Evolutionary conservation across 2,888 invertebrate species (phyloP), one percentile per base, ranked within the genome.

Genomic region (Chrysodeixis includens): DNA sequence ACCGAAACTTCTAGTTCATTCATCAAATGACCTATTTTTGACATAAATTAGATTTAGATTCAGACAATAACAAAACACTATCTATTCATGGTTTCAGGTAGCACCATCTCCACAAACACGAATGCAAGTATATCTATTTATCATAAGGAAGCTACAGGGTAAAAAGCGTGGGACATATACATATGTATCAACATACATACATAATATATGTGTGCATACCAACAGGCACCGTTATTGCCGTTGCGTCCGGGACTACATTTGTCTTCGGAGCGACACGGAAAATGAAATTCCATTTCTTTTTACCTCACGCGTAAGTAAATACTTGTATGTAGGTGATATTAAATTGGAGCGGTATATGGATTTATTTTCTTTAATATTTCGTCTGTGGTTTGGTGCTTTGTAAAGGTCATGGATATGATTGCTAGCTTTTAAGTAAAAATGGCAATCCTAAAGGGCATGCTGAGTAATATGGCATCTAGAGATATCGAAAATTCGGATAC

Each of bases 281-380:
- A 66, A 75, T 75, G 61, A 75, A 69, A 75, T 75, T 75, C 69
- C 46, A 30, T 66, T 58, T 66, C 55, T 53, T 75, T 61, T 55
- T 66, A 69, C 66, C 56, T 69, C 40, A 20, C 9, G 16, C 20
- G 46, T 66, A 59, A 63, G 56, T 61, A 62, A 62, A 72, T 69
- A 64, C 54, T 60, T 52, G 51, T 62, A 54, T 60, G 46, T 63
- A 30, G 40, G 40, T 60, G 18, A 62, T 61, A 60, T 58, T 60
- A 71, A 10, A 53, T 18, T 32, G 14, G 26, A 54, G 32, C 20
- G 26, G 52, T 14, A 26, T 10, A 8, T 35, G 22, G n/a, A 7
- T 35, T 49, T n/a, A 40, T 40, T 40, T 40, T 40, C 35, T 40
- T 40, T 40, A n/a, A 40, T 40, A n/a, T 40, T 40, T 40, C n/a